A percentile compares a stretch with the other conserved stretches of the same genome.
Conservation (phyloP, 1,140 invertebrate species). For the Laupala kohalensis region DNA sequence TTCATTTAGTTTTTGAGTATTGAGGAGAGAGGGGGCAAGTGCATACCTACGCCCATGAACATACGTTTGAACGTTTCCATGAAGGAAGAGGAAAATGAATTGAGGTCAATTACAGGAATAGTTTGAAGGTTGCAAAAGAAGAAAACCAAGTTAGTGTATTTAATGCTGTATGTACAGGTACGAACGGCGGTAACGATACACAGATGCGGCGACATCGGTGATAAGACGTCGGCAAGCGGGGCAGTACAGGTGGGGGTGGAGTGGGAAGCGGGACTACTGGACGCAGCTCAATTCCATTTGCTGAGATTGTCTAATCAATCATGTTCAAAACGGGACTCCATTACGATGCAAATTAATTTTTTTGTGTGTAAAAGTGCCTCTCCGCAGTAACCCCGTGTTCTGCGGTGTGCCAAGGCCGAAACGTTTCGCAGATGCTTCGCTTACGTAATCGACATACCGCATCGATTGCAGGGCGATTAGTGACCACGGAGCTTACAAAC, state of each 20-base stretch:
- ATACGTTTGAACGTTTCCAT: no score
- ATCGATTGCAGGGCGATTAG: background rate
- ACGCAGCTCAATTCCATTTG: no score
- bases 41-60: no score
- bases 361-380: no score
- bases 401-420: background rate
- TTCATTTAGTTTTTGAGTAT: no score
- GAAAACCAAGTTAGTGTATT: background rate
- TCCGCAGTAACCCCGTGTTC: background rate
- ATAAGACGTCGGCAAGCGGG: background rate
- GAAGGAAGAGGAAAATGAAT: no score
- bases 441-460: background rate
- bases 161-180: background rate
- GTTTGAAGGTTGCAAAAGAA: background rate
- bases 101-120: background rate
- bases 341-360: background rate
- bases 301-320: background rate
- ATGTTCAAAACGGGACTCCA: background rate
- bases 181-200: background rate
- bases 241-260: no score
- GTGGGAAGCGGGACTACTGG: background rate
- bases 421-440: background rate
- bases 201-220: background rate
- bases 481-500: background rate
- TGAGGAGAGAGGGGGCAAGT: no score